Evolutionary conservation across 2,888 invertebrate species (phyloP).

Genomic region (Acanthococcus lagerstroemiae): DNA sequence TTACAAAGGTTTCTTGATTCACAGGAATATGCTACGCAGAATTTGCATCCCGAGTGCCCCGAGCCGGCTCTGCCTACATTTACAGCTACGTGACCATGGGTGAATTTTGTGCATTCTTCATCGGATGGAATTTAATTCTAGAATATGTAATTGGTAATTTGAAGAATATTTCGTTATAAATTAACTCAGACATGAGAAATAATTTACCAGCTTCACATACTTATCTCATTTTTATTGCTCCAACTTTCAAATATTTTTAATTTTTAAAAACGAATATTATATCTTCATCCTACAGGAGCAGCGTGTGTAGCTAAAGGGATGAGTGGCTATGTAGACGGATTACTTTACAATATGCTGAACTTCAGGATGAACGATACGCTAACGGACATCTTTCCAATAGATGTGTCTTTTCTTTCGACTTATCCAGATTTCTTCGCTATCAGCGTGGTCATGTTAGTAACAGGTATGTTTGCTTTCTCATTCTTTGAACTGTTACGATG

Average conservation of each 20-base stretch:
- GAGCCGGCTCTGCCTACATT: constrained; percentile 76
- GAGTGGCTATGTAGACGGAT: constrained; percentile 59
- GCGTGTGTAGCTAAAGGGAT: constrained; percentile 65
- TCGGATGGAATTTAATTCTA: constrained; percentile 87
- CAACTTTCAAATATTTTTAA: not conserved
- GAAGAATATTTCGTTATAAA: not conserved
- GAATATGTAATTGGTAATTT: constrained; percentile 71
- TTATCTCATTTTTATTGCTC: too few relatives aligned
- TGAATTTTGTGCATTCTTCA: constrained; percentile 88
- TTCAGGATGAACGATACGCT: constrained; percentile 46
- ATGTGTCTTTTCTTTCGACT: constrained; percentile 51
- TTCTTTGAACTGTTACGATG: too few relatives aligned
- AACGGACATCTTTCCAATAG: constrained; percentile 49
- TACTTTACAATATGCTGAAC: constrained; percentile 52
- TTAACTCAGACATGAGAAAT: too few relatives aligned
- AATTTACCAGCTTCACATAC: too few relatives aligned
- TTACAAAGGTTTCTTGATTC: too few relatives aligned
- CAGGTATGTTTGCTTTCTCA: constrained; percentile 40
- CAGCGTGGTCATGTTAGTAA: constrained; percentile 51
- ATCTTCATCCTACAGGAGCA: constrained; percentile 47
- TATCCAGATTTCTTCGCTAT: constrained; percentile 65
- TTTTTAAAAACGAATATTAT: not conserved
- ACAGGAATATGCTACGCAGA: constrained; percentile 69
- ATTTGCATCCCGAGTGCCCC: constrained; percentile 67
- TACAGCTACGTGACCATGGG: constrained; percentile 62